These are phyloP conservation scores for Drusus annulatus DNA, from an alignment of 1,140 invertebrate species.

Conservation along the genomic window DNA sequence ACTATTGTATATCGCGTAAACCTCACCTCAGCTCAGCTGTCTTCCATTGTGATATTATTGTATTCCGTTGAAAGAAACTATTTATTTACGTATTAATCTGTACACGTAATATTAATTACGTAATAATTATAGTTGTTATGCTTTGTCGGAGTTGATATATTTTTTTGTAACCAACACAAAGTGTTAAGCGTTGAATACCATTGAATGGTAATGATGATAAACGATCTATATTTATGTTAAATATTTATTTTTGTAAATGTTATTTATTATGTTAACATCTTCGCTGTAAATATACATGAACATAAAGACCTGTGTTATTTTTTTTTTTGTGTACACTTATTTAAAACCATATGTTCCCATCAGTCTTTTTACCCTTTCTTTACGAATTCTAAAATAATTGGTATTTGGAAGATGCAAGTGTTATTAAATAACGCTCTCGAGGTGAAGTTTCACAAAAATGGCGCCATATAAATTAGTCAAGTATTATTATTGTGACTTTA, in stretches of 20 bases:
- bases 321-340: no score
- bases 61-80: constrained; percentile 25
- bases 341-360: no score
- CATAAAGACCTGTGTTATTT: no score
- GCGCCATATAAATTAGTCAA: no score
- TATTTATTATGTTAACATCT: constrained; percentile 27
- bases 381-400: no score
- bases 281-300: constrained; percentile 20
- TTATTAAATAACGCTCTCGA: no score
- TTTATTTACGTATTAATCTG: constrained; percentile 21
- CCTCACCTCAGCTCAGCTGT: constrained; percentile 32
- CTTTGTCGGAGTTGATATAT: neutral
- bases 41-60: constrained; percentile 44
- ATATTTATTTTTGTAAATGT: constrained; percentile 36
- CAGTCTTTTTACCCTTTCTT: no score
- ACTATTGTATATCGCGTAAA: constrained; percentile 10
- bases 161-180: neutral
- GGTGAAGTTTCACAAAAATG: no score
- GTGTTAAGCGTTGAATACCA: neutral
- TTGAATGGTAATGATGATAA: constrained; percentile 22
- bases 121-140: no score
- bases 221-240: constrained; percentile 22
- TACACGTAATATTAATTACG: no score
- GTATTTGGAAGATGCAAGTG: no score
- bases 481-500: no score